phyloP scores from a whole-genome alignment of 1,140 invertebrate species.

The Atopsyche davidsoni region DNA sequence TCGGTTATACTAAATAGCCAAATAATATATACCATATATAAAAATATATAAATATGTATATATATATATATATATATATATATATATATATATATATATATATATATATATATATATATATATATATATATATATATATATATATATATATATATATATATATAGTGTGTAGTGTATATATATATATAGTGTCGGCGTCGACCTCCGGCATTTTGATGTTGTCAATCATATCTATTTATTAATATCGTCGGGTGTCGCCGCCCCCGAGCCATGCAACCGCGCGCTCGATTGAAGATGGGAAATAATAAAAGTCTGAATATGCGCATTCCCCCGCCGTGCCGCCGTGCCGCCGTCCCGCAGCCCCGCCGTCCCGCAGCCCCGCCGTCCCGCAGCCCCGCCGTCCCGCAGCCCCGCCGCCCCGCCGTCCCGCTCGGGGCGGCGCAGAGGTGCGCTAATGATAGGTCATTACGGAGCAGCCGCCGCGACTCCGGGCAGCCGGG shows the following conservation, averaged over 20 bases:
- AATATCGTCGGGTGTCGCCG: background rate
- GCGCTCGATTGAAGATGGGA: background rate
- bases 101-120: too few relatives aligned
- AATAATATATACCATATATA: too few relatives aligned
- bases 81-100: conserved; percentile 7
- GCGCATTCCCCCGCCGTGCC: background rate
- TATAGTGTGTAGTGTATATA: too few relatives aligned
- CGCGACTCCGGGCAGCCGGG: conserved; percentile 29
- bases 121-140: too few relatives aligned
- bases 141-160: too few relatives aligned
- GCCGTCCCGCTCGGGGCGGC: conserved; percentile 2
- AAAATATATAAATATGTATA: conserved; percentile 7
- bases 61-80: background rate
- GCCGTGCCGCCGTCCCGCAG: conserved; percentile 3
- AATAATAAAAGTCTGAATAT: background rate
- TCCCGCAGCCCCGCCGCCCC: conserved; percentile 2
- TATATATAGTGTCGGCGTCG: too few relatives aligned
- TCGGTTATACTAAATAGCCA: too few relatives aligned
- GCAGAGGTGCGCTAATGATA: conserved; percentile 30
- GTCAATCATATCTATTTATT: conserved; percentile 1
- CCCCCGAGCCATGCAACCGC: background rate
- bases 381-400: conserved; percentile 1
- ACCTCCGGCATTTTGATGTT: too few relatives aligned
- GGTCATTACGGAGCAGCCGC: conserved; percentile 30
- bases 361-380: conserved; percentile 3